A percentile compares a stretch with the other conserved stretches of the same genome.
Conservation (phyloP, 2,113 vertebrate species). For the Ictalurus punctatus region DNA sequence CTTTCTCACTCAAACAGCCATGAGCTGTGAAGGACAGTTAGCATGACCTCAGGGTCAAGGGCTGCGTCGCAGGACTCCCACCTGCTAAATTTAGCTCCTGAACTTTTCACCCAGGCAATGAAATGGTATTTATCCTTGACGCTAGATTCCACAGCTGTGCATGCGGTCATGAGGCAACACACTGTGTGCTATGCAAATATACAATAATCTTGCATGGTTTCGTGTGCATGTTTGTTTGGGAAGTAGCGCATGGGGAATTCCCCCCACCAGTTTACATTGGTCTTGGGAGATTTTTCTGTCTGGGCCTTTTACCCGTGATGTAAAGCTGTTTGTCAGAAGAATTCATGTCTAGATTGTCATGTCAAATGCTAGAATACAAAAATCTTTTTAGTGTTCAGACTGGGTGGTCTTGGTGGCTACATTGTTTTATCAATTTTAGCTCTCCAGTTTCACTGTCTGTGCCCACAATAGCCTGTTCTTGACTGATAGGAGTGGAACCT, state of each 20-base stretch:
- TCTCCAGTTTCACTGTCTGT: background rate
- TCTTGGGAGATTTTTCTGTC: background rate
- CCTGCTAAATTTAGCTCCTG: slow-evolving; percentile 16
- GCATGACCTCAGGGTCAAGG: background rate
- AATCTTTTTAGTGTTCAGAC: background rate
- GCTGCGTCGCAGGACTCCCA: background rate
- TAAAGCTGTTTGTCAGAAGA: background rate
- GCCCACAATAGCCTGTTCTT: background rate
- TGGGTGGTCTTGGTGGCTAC: background rate
- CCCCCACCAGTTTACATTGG: too few relatives aligned
- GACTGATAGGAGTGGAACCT: background rate
- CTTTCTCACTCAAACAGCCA: background rate
- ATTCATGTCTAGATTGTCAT: too few relatives aligned
- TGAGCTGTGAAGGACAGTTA: background rate
- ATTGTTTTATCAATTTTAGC: too few relatives aligned
- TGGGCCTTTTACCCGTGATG: background rate
- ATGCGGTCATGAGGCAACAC: background rate
- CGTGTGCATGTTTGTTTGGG: background rate
- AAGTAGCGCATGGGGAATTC: background rate
- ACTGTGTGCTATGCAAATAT: slow-evolving; percentile 3
- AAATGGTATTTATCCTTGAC: background rate
- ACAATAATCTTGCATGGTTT: slow-evolving; percentile 2
- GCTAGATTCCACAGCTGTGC: slow-evolving; percentile 28
- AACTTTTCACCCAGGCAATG: background rate
- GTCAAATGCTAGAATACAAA: background rate